phyloP scores from a whole-genome alignment of 2,113 vertebrate species.

The Rhipidura dahli region DNA sequence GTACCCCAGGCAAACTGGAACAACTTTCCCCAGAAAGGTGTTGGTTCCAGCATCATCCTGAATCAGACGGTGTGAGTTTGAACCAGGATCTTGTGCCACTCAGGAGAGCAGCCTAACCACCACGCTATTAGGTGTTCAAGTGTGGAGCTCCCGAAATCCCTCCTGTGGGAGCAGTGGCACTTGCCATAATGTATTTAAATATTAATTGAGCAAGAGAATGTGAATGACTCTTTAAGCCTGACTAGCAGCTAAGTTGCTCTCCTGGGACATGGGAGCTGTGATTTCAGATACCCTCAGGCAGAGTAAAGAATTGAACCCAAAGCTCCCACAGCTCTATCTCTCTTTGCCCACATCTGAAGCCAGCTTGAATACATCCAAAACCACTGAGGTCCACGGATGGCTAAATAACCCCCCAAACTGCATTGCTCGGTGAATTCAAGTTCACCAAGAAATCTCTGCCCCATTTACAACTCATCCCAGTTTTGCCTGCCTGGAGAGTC shows the following conservation, averaged over 20 bases:
- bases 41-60: background rate
- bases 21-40: background rate
- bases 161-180: constrained; percentile 47
- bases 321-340: background rate
- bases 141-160: background rate
- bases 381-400: background rate
- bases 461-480: background rate
- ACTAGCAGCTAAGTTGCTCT: constrained; percentile 43
- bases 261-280: background rate
- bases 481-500: background rate
- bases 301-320: constrained; percentile 23
- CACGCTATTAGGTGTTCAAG: background rate
- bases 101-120: constrained; percentile 4
- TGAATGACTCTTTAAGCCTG: constrained; percentile 63
- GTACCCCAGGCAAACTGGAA: background rate
- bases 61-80: background rate
- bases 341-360: background rate
- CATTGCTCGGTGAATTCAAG: background rate
- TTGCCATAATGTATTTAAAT: constrained; percentile 60
- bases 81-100: background rate
- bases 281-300: constrained; percentile 47
- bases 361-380: background rate
- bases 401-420: background rate
- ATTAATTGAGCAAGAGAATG: constrained; percentile 65
- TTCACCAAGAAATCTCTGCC: background rate